A percentile compares a stretch with the other conserved stretches of the same genome.
Conservation (phyloP, 2,797 vertebrate species). For the Anableps anableps region DNA sequence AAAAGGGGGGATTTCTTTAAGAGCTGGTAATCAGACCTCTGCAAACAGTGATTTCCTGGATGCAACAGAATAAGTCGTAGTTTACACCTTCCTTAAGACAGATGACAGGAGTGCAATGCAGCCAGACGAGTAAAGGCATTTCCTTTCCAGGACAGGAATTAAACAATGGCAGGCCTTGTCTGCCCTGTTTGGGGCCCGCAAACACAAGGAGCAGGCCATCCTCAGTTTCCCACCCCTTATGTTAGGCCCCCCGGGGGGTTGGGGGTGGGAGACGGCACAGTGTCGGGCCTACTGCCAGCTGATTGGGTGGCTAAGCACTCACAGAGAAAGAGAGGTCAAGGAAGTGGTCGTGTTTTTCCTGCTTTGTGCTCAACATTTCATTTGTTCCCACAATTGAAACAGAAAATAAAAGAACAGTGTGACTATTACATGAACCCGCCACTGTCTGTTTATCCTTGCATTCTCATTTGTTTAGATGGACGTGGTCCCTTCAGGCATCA, state of each 20-base stretch:
- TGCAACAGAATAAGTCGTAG: constrained; percentile 14
- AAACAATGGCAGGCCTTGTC: constrained; percentile 63
- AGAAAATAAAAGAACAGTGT: background rate
- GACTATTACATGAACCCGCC: too few relatives aligned
- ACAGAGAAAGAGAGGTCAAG: constrained; percentile 45
- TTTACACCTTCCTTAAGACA: constrained; percentile 45
- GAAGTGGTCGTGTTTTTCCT: constrained; percentile 46
- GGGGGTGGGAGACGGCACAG: constrained; percentile 43
- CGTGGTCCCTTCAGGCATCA: background rate
- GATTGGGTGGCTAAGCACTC: constrained; percentile 47
- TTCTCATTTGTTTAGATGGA: background rate
- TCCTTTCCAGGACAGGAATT: constrained; percentile 58
- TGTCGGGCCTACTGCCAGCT: constrained; percentile 48
- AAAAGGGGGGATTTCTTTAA: constrained; percentile 22
- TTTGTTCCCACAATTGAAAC: background rate
- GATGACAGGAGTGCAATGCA: constrained; percentile 52
- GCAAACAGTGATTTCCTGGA: constrained; percentile 32
- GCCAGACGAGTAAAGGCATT: constrained; percentile 63
- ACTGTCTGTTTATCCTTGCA: too few relatives aligned
- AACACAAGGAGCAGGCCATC: constrained; percentile 16
- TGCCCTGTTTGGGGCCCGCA: constrained; percentile 19
- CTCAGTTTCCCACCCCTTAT: constrained; percentile 49
- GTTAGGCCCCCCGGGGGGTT: constrained; percentile 16
- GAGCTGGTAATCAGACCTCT: background rate
- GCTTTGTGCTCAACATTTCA: too few relatives aligned